These are phyloP conservation scores for Tethya wilhelma DNA, from an alignment of 37 sponge, comb jelly and placozoan genomes.

Conservation along the genomic window DNA sequence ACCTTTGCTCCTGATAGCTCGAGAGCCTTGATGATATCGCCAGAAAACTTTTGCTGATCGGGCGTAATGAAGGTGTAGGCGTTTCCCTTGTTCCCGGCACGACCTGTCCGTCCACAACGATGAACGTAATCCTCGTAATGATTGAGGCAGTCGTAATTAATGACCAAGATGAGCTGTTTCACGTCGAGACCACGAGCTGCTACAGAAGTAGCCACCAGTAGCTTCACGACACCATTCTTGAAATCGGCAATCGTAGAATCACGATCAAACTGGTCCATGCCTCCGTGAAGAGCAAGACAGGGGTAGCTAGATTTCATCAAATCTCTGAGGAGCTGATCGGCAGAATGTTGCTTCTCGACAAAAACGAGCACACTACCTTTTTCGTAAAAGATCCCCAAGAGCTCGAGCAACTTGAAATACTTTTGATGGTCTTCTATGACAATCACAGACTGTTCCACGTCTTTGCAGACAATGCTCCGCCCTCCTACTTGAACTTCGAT, in stretches of 20 bases:
- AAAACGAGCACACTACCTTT: conserved; percentile 90
- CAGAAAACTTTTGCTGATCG: conserved; percentile 78
- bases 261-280: conserved; percentile 98
- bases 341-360: conserved; percentile 94
- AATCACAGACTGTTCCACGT: conserved; percentile 92
- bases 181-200: conserved; percentile 99
- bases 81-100: conserved; percentile 96
- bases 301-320: conserved; percentile 91
- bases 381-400: conserved; percentile 89
- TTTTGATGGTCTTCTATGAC: conserved; percentile 89
- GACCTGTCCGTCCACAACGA: conserved; percentile 96
- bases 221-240: conserved; percentile 84
- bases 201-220: conserved; percentile 97
- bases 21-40: conserved; percentile 91
- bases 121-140: conserved; percentile 99
- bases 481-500: conserved; percentile 98
- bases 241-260: conserved; percentile 94
- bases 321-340: conserved; percentile 88
- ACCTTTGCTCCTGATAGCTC: conserved; percentile 82
- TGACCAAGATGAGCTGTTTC: conserved; percentile 88
- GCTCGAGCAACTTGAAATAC: conserved; percentile 94
- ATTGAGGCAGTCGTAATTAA: conserved; percentile 98
- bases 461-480: conserved; percentile 94
- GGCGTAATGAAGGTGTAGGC: conserved; percentile 94
- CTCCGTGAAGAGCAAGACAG: conserved; percentile 97